Evolutionary conservation across 2,113 vertebrate species (phyloP).

Genomic region (Rissa tridactyla): DNA sequence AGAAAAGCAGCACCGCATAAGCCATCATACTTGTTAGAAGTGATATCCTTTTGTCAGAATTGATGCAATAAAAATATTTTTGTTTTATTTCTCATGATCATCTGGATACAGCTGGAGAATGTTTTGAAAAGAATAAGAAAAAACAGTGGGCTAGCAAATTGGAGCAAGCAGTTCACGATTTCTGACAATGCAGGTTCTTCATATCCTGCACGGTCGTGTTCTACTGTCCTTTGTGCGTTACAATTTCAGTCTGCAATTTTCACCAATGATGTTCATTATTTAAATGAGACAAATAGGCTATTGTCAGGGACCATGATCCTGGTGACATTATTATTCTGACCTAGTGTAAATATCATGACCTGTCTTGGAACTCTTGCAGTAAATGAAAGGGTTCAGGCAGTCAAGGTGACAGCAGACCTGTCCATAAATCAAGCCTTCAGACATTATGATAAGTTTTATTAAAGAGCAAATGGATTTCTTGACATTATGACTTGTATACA

Average conservation of each 20-base stretch:
- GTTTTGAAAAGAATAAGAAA: background rate
- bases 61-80: background rate
- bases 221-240: background rate
- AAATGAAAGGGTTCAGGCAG: constrained; percentile 71
- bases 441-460: constrained; percentile 74
- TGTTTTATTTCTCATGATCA: background rate
- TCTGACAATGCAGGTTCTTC: background rate
- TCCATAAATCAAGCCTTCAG: constrained; percentile 78
- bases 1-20: background rate
- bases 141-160: background rate
- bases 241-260: constrained; percentile 67
- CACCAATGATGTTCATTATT: constrained; percentile 80
- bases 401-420: constrained; percentile 66
- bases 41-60: background rate
- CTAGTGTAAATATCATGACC: constrained; percentile 83
- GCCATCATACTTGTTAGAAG: background rate
- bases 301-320: constrained; percentile 69
- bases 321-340: constrained; percentile 80
- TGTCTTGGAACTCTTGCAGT: constrained; percentile 67
- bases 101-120: background rate
- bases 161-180: background rate
- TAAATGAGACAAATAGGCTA: constrained; percentile 84
- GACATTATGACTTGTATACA: constrained; percentile 70
- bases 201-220: background rate
- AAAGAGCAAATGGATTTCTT: constrained; percentile 72